These are phyloP conservation scores for Mesocricetus auratus DNA, from an alignment of 2,113 vertebrate genomes.

Conservation along the genomic window DNA sequence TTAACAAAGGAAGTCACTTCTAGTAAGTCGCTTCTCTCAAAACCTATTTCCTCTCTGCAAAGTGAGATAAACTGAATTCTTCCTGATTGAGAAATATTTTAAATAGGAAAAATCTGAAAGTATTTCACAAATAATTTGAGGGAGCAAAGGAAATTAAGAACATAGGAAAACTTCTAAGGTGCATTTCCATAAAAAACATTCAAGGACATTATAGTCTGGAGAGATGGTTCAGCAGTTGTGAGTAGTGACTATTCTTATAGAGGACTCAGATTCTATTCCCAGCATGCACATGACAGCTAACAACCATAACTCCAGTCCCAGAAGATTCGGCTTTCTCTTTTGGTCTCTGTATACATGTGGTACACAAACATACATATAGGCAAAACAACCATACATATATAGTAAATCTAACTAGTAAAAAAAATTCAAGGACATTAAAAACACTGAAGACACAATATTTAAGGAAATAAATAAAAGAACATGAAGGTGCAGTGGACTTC, in stretches of 20 bases:
- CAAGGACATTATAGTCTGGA: background rate
- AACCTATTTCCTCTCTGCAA: conserved; percentile 32
- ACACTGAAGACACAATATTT: background rate
- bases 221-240: background rate
- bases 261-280: background rate
- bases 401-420: background rate
- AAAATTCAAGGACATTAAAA: background rate
- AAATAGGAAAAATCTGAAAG: background rate
- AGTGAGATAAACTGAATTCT: background rate
- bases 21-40: background rate
- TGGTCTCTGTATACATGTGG: background rate
- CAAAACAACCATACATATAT: background rate
- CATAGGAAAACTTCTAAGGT: background rate
- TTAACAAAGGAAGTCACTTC: conserved; percentile 1
- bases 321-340: background rate
- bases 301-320: background rate
- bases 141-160: background rate
- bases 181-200: conserved; percentile 42
- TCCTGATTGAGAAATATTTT: conserved; percentile 49
- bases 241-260: background rate
- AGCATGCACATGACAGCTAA: background rate
- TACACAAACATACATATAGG: background rate
- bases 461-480: background rate
- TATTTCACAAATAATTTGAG: conserved; percentile 2
- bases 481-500: background rate